phyloP scores from a whole-genome alignment of 2,888 invertebrate genomes.

The Bembecia ichneumoniformis region DNA sequence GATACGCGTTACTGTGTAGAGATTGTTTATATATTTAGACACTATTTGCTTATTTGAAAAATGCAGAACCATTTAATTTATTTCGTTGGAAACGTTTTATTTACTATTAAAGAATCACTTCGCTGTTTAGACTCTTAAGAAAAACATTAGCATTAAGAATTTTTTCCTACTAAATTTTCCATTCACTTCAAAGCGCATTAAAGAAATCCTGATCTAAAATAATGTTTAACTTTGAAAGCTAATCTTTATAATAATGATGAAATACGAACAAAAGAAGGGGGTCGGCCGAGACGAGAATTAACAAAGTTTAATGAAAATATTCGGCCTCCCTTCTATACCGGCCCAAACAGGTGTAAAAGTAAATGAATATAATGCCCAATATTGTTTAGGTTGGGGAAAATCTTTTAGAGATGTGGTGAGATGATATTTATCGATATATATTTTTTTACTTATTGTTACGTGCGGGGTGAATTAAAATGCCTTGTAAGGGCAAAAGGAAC shows the following conservation, averaged over 20 bases:
- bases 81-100: too few species aligned
- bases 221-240: slow-evolving; percentile 18
- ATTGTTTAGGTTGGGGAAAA: slow-evolving; percentile 10
- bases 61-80: too few species aligned
- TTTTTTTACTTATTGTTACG: slow-evolving; percentile 2
- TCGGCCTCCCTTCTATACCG: slow-evolving; percentile 17
- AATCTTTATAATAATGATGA: slow-evolving; percentile 10
- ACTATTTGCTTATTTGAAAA: too few species aligned
- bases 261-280: slow-evolving; percentile 16
- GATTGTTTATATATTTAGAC: too few species aligned
- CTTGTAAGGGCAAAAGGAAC: too few species aligned
- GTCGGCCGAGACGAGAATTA: slow-evolving; percentile 34
- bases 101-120: too few species aligned
- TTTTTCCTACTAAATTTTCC: too few species aligned
- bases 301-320: slow-evolving; percentile 62
- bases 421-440: slow-evolving; percentile 8
- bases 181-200: too few species aligned
- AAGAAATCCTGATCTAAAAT: slow-evolving; percentile 10
- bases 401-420: slow-evolving; percentile 11
- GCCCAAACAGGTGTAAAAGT: slow-evolving; percentile 39
- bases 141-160: too few species aligned
- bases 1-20: too few species aligned
- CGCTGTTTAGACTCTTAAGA: too few species aligned
- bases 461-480: too few species aligned
- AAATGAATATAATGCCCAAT: slow-evolving; percentile 29